Percentiles rank a stretch among this genome's conserved stretches.
phyloP scores from a whole-genome alignment of 2,113 vertebrate genomes.

The Bubo scandiacus region DNA sequence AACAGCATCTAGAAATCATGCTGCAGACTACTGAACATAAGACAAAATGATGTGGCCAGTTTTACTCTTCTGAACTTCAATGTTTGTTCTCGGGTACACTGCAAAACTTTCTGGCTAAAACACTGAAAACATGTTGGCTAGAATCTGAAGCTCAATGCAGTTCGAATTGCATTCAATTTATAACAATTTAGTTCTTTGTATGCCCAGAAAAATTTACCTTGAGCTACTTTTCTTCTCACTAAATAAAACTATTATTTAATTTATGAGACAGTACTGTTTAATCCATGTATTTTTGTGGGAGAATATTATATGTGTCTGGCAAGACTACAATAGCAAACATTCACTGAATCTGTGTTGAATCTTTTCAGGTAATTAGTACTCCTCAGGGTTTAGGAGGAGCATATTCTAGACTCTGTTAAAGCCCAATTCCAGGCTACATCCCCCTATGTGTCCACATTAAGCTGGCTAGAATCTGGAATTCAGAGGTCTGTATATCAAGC shows the following conservation, averaged over 20 bases:
- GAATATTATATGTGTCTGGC: background rate
- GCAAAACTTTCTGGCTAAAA: background rate
- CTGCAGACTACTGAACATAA: background rate
- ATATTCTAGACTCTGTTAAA: background rate
- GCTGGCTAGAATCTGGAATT: background rate
- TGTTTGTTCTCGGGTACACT: background rate
- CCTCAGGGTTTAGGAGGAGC: background rate
- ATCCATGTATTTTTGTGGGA: background rate
- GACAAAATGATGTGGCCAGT: background rate
- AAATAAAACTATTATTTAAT: background rate
- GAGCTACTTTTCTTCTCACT: background rate
- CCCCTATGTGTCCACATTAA: background rate
- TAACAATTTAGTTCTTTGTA: background rate
- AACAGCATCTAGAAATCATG: background rate
- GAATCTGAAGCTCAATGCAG: background rate
- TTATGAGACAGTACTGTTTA: background rate
- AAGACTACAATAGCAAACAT: background rate
- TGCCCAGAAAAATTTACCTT: background rate
- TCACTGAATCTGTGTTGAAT: background rate
- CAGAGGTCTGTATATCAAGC: background rate
- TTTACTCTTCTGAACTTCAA: background rate
- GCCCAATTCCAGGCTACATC: background rate
- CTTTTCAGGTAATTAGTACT: background rate
- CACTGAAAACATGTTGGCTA: background rate
- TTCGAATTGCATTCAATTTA: background rate